Percentiles rank a stretch among this genome's conserved stretches.
phyloP scores from a whole-genome alignment of 2,888 invertebrate genomes.

The Lycaena phlaeas region DNA sequence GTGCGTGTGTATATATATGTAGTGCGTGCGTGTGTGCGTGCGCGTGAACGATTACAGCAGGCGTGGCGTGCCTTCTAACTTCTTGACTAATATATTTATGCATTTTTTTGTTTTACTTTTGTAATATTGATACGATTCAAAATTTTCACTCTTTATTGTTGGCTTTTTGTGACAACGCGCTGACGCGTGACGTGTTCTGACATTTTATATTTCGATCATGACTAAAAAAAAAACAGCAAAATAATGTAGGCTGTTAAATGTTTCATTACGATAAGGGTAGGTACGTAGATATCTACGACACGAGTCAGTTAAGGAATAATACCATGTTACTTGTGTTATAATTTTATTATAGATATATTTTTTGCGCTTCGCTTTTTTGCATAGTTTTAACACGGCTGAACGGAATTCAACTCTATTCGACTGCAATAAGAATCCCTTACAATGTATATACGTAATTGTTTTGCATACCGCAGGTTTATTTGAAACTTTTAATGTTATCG shows the following conservation, averaged over 20 bases:
- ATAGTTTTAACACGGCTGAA: slow-evolving; percentile 7
- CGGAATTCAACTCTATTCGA: neutral
- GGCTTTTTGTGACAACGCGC: slow-evolving; percentile 41
- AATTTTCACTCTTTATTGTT: slow-evolving; percentile 26
- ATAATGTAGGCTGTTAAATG: no score
- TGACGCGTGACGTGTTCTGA: slow-evolving; percentile 16
- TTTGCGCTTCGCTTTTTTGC: slow-evolving; percentile 6
- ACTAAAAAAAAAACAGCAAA: no score
- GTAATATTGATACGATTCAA: slow-evolving; percentile 15
- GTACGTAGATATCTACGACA: slow-evolving; percentile 20
- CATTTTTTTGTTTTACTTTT: slow-evolving; percentile 38
- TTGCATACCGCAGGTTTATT: slow-evolving; percentile 1
- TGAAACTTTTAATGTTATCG: slow-evolving; percentile 1
- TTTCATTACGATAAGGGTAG: slow-evolving; percentile 18
- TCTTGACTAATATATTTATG: slow-evolving; percentile 47
- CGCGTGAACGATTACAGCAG: slow-evolving; percentile 42
- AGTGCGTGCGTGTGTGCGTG: slow-evolving; percentile 29
- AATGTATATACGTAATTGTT: slow-evolving; percentile 4
- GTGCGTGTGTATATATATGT: slow-evolving; percentile 31
- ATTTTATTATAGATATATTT: slow-evolving; percentile 13
- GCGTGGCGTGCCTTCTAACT: slow-evolving; percentile 46
- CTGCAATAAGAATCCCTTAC: neutral
- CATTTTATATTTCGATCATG: neutral
- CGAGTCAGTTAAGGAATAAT: slow-evolving; percentile 17
- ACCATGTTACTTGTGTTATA: slow-evolving; percentile 9